Evolutionary conservation across 2,113 vertebrate genomes (phyloP).

Genomic region (Malaclemys terrapin): DNA sequence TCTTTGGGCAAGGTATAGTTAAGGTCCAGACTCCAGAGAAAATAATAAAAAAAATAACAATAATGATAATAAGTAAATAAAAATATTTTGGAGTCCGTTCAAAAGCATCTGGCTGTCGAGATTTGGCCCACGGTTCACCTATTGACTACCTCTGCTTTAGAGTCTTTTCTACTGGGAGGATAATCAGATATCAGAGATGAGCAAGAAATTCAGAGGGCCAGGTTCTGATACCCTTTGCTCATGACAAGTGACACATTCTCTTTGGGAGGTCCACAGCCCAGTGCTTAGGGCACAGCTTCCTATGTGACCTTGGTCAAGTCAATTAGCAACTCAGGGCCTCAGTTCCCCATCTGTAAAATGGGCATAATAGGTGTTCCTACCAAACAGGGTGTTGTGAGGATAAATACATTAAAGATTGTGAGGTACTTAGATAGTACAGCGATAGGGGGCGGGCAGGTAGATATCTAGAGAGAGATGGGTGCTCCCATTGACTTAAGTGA

Average conservation of each 20-base stretch:
- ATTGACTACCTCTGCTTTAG: neutral
- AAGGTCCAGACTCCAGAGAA: too few relatives aligned
- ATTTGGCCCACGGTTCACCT: neutral
- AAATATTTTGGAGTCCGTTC: too few relatives aligned
- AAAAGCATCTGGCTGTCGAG: too few relatives aligned
- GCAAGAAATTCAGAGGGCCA: neutral
- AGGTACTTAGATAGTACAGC: constrained; percentile 26
- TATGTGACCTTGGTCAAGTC: too few relatives aligned
- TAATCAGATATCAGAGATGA: neutral
- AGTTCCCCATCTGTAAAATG: neutral
- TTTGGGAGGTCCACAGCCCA: neutral
- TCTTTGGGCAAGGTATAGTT: too few relatives aligned
- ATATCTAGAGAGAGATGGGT: constrained; percentile 33
- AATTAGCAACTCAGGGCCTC: neutral
- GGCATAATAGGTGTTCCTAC: constrained; percentile 4
- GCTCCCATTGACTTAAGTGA: constrained; percentile 1
- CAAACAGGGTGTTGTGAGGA: constrained; percentile 13
- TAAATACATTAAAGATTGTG: constrained; percentile 41
- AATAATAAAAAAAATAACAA: too few relatives aligned
- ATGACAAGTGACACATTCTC: neutral
- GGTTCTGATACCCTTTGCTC: accelerated
- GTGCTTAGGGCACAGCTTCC: neutral
- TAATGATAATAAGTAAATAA: too few relatives aligned
- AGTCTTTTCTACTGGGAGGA: neutral
- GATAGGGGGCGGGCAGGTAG: constrained; percentile 50